Percentiles rank a stretch among this genome's conserved stretches.
These are phyloP conservation scores for Channa maculata DNA, from an alignment of 2,113 vertebrate genomes.

Conservation along the genomic window DNA sequence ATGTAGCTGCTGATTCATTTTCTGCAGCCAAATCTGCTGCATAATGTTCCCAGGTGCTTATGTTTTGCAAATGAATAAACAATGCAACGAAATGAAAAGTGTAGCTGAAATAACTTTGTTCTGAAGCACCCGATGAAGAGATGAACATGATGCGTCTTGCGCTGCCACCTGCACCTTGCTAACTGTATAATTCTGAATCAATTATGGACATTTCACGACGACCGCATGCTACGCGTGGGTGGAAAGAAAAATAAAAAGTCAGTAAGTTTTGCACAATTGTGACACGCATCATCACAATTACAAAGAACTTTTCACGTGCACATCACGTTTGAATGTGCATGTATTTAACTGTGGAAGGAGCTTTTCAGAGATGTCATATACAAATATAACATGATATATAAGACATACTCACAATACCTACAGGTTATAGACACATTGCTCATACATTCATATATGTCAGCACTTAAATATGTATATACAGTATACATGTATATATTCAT, in stretches of 20 bases:
- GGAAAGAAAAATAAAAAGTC: not conserved
- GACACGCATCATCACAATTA: slow-evolving; percentile 51
- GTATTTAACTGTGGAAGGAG: slow-evolving; percentile 32
- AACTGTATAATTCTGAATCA: not conserved
- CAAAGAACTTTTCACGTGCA: slow-evolving; percentile 63
- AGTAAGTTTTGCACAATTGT: slow-evolving; percentile 48
- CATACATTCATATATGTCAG: slow-evolving; percentile 88
- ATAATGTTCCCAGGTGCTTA: not conserved
- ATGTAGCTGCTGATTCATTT: too few relatives aligned
- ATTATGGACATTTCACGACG: not conserved
- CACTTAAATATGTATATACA: slow-evolving; percentile 84
- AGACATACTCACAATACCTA: slow-evolving; percentile 77
- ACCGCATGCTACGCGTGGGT: slow-evolving; percentile 23
- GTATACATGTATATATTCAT: slow-evolving; percentile 82
- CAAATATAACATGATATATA: slow-evolving; percentile 74
- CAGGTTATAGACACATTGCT: slow-evolving; percentile 83
- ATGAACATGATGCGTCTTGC: slow-evolving; percentile 4
- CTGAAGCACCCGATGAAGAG: not conserved
- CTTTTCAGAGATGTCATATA: slow-evolving; percentile 51
- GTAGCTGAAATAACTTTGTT: slow-evolving; percentile 11
- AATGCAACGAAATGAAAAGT: slow-evolving; percentile 19
- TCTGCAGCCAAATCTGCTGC: not conserved
- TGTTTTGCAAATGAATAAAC: not conserved
- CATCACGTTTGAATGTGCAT: slow-evolving; percentile 65
- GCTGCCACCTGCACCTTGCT: slow-evolving; percentile 63